Base-by-base conservation (phyloP, 2,113 vertebrate genomes). In the Clarias magur region DNA sequence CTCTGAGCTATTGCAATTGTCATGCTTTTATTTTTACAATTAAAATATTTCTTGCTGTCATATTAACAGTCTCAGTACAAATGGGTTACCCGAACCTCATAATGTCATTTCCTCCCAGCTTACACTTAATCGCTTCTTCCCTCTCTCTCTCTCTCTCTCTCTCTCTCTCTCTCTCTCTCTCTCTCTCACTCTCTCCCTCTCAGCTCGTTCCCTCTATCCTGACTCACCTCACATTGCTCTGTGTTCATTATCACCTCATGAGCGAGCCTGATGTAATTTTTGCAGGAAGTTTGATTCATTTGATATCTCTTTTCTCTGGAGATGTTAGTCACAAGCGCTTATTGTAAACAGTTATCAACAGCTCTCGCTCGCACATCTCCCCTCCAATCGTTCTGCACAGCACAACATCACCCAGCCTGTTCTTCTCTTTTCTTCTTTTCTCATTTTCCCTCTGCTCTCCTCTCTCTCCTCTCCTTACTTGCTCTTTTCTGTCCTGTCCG, bases 181-280 rank as follows among this genome's bases (percentile, higher is more conserved):
- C 62, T 85, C 88, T 57, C 87, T 80, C 83, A 91, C 85, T 82
- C 19, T 30, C 48, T 10, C 81, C 59, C 70, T 60, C 38, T 67
- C 5, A 19, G 54, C 60, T 54, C 4, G 30, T 73, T 68, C 53
- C 2, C 10, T 68, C 8, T 88, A 89, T 90, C 85, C 87, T 86
- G 16, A n/a, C 59, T 86, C 65, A 60, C 85, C 82, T 83, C 90
- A 63, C 53, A 25, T 75, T n/a, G 70, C 68, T 72, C 73, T 68
- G 48, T 56, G 56, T 72, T 85, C 62, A 88, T 80, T 89, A 87
- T 83, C 88, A 90, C 88, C 88, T 91, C 88, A 84, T 76, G 82
- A 88, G 88, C 75, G 84, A 82, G 82, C 65, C 87, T 88, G 88
- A 91, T 91, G 88, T 90, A 83, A 90, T 89, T 90, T 89, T 88